Evolutionary conservation across 1,140 invertebrate genomes (phyloP).

Genomic region (Bombus consobrinus): DNA sequence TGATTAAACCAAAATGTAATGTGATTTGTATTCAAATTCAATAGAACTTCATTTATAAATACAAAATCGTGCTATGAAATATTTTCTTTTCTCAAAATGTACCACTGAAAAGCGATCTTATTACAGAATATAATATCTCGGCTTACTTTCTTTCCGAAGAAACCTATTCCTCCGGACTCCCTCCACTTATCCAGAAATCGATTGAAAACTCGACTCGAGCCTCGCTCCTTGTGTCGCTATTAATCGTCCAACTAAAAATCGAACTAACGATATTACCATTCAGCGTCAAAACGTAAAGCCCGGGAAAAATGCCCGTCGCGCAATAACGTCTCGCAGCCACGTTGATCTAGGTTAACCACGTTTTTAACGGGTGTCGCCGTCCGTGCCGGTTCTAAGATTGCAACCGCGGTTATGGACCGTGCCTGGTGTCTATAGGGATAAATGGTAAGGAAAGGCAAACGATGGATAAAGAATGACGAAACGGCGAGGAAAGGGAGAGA

Average conservation of each 20-base stretch:
- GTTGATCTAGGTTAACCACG: conserved; percentile 30
- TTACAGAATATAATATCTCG: not conserved
- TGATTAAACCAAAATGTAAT: too few species aligned
- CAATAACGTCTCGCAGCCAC: conserved; percentile 9
- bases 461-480: not conserved
- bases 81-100: too few species aligned
- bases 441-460: not conserved
- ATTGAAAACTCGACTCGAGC: not conserved
- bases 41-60: too few species aligned
- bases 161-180: not conserved
- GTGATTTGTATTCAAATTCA: not conserved
- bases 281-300: not conserved
- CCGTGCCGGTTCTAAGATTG: conserved; percentile 11
- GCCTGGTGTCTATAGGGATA: not conserved
- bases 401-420: conserved; percentile 19
- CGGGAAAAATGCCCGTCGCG: not conserved
- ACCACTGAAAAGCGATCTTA: too few species aligned
- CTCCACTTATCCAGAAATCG: not conserved
- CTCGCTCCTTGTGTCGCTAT: not conserved
- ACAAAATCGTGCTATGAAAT: too few species aligned
- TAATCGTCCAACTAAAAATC: conserved; percentile 13
- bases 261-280: conserved; percentile 16
- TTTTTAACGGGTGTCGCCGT: not conserved
- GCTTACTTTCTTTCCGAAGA: not conserved
- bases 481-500: too few species aligned